phyloP scores from a whole-genome alignment of 64 coral and sea anemone genomes.

The Stichodactyla mertensii region DNA sequence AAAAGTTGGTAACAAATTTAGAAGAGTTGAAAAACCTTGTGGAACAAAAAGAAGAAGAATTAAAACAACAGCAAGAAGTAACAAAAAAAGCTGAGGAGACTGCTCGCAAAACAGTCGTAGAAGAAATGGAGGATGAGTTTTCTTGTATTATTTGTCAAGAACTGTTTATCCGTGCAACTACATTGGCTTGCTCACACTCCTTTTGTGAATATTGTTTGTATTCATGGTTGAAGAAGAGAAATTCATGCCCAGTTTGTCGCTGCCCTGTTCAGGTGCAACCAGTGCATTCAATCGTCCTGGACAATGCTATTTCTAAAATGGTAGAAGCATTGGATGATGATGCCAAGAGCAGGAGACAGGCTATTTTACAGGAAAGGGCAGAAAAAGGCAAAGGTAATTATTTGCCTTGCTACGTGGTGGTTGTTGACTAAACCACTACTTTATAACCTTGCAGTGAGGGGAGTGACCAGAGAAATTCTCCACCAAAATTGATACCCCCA shows the following conservation, averaged over 20 bases:
- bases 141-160: slow-evolving; percentile 95
- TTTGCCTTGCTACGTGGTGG: slow-evolving; percentile 34
- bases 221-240: slow-evolving; percentile 90
- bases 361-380: slow-evolving; percentile 79
- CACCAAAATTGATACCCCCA: background rate
- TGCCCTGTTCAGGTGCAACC: slow-evolving; percentile 49
- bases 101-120: slow-evolving; percentile 78
- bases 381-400: slow-evolving; percentile 92
- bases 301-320: slow-evolving; percentile 93
- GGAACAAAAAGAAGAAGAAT: slow-evolving; percentile 65
- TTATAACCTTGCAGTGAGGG: background rate
- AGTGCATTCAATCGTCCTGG: slow-evolving; percentile 91
- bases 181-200: slow-evolving; percentile 88
- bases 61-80: slow-evolving; percentile 74
- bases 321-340: slow-evolving; percentile 93
- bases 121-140: slow-evolving; percentile 99
- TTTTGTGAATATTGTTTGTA: slow-evolving; percentile 94
- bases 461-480: background rate
- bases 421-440: slow-evolving; percentile 22
- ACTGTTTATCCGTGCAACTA: slow-evolving; percentile 85
- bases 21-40: slow-evolving; percentile 68
- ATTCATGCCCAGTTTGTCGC: slow-evolving; percentile 89
- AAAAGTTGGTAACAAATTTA: slow-evolving; percentile 65
- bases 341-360: slow-evolving; percentile 57
- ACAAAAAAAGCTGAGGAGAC: slow-evolving; percentile 84